phyloP scores from a whole-genome alignment of 2,797 vertebrate species.

The Lophius americanus region DNA sequence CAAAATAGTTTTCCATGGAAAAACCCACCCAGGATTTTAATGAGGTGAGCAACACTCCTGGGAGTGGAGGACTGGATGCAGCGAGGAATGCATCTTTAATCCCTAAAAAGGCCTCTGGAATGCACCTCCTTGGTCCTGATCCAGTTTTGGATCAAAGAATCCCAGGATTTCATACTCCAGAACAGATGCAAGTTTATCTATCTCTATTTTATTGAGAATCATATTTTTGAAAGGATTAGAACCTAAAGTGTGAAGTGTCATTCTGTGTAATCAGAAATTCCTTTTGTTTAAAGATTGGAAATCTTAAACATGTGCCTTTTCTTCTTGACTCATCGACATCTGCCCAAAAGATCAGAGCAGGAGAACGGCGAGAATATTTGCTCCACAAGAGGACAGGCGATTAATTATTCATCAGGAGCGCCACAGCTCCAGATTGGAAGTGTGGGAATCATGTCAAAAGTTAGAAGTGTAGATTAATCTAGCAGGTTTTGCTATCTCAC shows the following conservation, averaged over 20 bases:
- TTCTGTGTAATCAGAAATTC: slow-evolving; percentile 64
- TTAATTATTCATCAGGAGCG: slow-evolving; percentile 63
- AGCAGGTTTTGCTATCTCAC: slow-evolving; percentile 4
- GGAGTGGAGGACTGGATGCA: slow-evolving; percentile 54
- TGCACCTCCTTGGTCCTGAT: slow-evolving; percentile 53
- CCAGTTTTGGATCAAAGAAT: slow-evolving; percentile 65
- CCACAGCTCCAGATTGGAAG: slow-evolving; percentile 21
- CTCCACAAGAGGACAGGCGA: slow-evolving; percentile 14
- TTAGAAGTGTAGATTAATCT: slow-evolving; percentile 30
- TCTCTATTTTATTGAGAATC: slow-evolving; percentile 1
- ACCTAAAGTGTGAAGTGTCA: slow-evolving; percentile 28
- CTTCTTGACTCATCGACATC: slow-evolving; percentile 48
- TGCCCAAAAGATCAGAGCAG: slow-evolving; percentile 54
- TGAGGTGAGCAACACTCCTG: slow-evolving; percentile 57
- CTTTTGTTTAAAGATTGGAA: slow-evolving; percentile 51
- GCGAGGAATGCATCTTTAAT: slow-evolving; percentile 70
- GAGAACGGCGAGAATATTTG: slow-evolving; percentile 41
- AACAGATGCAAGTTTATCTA: too few relatives aligned
- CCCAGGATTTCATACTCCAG: neutral
- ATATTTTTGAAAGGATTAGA: neutral
- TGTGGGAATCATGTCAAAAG: slow-evolving; percentile 32
- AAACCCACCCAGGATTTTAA: slow-evolving; percentile 58
- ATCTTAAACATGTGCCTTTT: slow-evolving; percentile 15
- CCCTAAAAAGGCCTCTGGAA: slow-evolving; percentile 64
- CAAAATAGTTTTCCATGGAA: slow-evolving; percentile 59